A percentile compares a stretch with the other conserved stretches of the same genome.
Conservation (phyloP, 2,888 invertebrate species). For the Antitype chi region DNA sequence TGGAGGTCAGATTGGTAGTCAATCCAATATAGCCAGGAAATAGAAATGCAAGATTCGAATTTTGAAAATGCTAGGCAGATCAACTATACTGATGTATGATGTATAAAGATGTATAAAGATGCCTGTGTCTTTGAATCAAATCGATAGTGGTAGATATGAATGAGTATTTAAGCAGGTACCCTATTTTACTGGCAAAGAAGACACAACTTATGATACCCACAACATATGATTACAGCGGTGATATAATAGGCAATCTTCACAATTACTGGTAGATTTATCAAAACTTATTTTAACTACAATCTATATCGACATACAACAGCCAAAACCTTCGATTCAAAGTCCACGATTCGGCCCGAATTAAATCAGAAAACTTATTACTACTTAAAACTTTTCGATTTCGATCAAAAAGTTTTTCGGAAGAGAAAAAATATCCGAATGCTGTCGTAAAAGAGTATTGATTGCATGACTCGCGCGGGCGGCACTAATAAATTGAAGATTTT, state of each 20-base stretch:
- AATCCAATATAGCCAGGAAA: too few relatives aligned
- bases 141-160: background rate
- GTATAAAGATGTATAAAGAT: too few relatives aligned
- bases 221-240: too few relatives aligned
- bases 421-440: constrained; percentile 40
- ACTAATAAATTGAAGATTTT: constrained; percentile 40
- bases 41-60: too few relatives aligned
- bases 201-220: too few relatives aligned
- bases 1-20: too few relatives aligned
- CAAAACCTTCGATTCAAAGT: constrained; percentile 5
- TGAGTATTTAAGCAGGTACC: background rate
- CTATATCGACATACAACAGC: background rate
- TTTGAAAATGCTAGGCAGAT: too few relatives aligned
- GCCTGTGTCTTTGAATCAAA: background rate
- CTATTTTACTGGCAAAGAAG: background rate
- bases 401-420: constrained; percentile 40
- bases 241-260: background rate
- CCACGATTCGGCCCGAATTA: constrained; percentile 23
- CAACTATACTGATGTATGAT: too few relatives aligned
- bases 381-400: constrained; percentile 36
- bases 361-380: constrained; percentile 44
- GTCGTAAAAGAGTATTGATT: constrained; percentile 43
- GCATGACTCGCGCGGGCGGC: background rate
- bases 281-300: background rate
- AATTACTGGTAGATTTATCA: background rate